These are phyloP conservation scores for Procavia capensis DNA, from an alignment of 2,113 vertebrate species.

Conservation along the genomic window DNA sequence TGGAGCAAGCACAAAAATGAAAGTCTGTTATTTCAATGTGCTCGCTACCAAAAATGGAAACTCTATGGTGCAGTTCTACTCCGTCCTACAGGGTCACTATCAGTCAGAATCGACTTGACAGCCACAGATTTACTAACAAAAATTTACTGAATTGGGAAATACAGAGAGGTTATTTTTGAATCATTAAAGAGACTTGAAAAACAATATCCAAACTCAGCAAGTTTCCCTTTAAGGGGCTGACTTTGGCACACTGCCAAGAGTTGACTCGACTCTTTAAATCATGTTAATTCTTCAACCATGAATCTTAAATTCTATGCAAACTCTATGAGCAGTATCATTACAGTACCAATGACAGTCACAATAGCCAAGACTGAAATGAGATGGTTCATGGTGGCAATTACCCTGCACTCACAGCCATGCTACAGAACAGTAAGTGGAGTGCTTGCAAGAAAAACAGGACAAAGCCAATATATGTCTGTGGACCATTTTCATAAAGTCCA, in stretches of 20 bases:
- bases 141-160: constrained; percentile 2
- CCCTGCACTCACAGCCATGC: neutral
- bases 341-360: neutral
- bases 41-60: neutral
- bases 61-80: too few species aligned
- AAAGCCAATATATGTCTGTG: neutral
- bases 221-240: neutral
- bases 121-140: too few species aligned
- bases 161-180: neutral
- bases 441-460: neutral
- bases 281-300: constrained; percentile 1
- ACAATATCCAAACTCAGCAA: constrained; percentile 27
- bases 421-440: neutral
- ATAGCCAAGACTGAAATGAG: neutral
- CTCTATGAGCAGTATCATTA: neutral
- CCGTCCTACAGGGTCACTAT: too few species aligned
- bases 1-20: neutral
- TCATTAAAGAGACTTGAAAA: neutral
- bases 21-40: neutral
- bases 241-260: neutral
- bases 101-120: too few species aligned
- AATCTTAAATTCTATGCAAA: constrained; percentile 8
- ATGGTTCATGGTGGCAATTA: neutral
- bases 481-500: constrained; percentile 19
- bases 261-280: neutral